These are phyloP conservation scores for Pardalotus punctatus DNA, from an alignment of 2,113 vertebrate species.

Conservation along the genomic window DNA sequence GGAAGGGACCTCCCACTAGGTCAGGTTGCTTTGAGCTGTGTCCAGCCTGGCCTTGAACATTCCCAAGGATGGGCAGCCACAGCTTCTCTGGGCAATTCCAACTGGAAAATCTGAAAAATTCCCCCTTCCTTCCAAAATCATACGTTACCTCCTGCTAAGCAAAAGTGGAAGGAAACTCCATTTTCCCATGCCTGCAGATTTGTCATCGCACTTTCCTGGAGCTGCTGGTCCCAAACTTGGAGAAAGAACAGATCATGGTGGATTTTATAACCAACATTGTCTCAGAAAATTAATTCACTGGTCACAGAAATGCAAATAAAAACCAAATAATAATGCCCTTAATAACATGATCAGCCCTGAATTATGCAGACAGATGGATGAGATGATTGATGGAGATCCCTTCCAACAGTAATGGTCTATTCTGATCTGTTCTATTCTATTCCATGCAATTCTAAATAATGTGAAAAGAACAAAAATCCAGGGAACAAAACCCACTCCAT, in stretches of 20 bases:
- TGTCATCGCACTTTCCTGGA: background rate
- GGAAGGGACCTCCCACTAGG: background rate
- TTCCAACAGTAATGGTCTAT: background rate
- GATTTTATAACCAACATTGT: background rate
- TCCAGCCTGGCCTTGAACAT: background rate
- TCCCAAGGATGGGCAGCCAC: background rate
- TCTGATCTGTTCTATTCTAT: background rate
- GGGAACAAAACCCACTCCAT: background rate
- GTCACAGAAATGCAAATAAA: background rate
- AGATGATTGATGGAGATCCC: background rate
- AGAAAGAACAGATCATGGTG: background rate
- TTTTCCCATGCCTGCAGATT: background rate
- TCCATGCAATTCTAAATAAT: background rate
- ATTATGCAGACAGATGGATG: background rate
- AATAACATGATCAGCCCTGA: background rate
- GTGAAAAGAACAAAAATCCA: background rate
- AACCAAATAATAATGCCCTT: background rate
- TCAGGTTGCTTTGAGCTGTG: background rate
- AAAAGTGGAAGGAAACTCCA: background rate
- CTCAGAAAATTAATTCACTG: background rate
- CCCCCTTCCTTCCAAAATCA: background rate
- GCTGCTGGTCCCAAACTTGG: background rate
- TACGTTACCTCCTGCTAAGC: background rate
- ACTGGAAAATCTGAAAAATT: background rate
- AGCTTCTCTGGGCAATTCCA: background rate